Evolutionary conservation across 1,140 invertebrate genomes (phyloP).

Genomic region (Tyrophagus putrescentiae): DNA sequence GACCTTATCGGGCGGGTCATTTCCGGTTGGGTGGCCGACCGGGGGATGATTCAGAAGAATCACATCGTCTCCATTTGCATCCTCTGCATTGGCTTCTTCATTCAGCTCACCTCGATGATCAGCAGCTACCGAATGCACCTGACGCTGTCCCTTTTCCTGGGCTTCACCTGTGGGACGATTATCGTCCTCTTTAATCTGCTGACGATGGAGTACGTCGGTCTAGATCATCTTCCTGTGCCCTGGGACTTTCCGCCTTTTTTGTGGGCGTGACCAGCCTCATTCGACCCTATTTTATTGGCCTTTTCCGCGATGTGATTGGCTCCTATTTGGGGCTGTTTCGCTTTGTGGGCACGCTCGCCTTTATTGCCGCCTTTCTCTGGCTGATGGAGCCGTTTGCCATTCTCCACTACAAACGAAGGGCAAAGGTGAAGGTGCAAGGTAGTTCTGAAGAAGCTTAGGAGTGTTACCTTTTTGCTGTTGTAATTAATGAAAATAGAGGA

Average conservation of each 20-base stretch:
- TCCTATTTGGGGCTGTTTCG: constrained; percentile 26
- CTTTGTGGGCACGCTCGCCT: constrained; percentile 20
- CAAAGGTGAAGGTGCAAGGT: too few relatives aligned
- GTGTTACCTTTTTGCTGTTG: too few relatives aligned
- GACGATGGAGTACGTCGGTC: constrained; percentile 24
- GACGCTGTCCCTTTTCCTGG: constrained; percentile 9
- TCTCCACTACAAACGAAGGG: neutral
- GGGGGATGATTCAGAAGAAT: constrained; percentile 21
- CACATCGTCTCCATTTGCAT: constrained; percentile 23
- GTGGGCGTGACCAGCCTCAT: constrained; percentile 22
- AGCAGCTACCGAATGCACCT: neutral
- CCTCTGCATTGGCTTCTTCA: constrained; percentile 19
- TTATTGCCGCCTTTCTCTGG: constrained; percentile 25
- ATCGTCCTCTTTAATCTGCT: constrained; percentile 26
- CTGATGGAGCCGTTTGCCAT: constrained; percentile 23
- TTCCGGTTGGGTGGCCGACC: constrained; percentile 26
- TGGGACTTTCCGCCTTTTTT: constrained; percentile 23
- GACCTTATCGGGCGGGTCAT: constrained; percentile 25
- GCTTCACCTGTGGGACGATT: constrained; percentile 18
- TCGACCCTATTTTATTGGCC: constrained; percentile 26
- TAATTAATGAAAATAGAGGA: too few relatives aligned
- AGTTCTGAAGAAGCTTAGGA: too few relatives aligned
- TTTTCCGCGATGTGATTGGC: constrained; percentile 25
- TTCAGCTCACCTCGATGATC: constrained; percentile 18
- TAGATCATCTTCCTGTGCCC: constrained; percentile 20